Conservation (phyloP, 2,888 invertebrate species). For the Aethes cnicana region DNA sequence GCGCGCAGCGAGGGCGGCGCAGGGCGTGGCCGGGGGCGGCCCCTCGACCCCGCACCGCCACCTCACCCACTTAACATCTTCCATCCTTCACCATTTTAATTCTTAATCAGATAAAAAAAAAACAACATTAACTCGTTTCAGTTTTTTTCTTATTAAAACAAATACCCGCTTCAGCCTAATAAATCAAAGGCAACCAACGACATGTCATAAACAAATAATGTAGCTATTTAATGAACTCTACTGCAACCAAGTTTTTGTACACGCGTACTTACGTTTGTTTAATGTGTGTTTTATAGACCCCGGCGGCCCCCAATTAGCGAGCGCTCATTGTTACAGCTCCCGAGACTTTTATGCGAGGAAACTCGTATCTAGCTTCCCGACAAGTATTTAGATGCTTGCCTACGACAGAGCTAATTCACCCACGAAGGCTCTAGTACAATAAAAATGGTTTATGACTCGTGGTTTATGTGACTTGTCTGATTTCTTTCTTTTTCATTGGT, state of each 20-base stretch:
- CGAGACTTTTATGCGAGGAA: slow-evolving; percentile 13
- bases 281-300: slow-evolving; percentile 16
- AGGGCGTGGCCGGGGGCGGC: slow-evolving; percentile 38
- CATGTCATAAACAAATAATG: slow-evolving; percentile 22
- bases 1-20: slow-evolving; percentile 26
- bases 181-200: slow-evolving; percentile 19
- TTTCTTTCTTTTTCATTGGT: slow-evolving; percentile 27
- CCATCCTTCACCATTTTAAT: background rate
- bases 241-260: background rate
- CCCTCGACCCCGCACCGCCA: slow-evolving; percentile 12
- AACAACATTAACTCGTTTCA: slow-evolving; percentile 3
- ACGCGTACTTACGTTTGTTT: background rate
- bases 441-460: slow-evolving; percentile 26
- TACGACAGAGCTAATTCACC: background rate
- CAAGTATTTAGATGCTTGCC: slow-evolving; percentile 6
- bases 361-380: slow-evolving; percentile 3
- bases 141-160: slow-evolving; percentile 3
- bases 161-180: slow-evolving; percentile 1
- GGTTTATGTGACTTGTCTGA: slow-evolving; percentile 24
- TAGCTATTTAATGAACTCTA: slow-evolving; percentile 25
- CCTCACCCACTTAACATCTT: slow-evolving; percentile 1
- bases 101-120: background rate
- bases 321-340: slow-evolving; percentile 9
- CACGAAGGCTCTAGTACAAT: slow-evolving; percentile 7
- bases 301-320: slow-evolving; percentile 16